phyloP scores from a whole-genome alignment of 2,888 invertebrate species.

The Rotaria magnacalcarata region DNA sequence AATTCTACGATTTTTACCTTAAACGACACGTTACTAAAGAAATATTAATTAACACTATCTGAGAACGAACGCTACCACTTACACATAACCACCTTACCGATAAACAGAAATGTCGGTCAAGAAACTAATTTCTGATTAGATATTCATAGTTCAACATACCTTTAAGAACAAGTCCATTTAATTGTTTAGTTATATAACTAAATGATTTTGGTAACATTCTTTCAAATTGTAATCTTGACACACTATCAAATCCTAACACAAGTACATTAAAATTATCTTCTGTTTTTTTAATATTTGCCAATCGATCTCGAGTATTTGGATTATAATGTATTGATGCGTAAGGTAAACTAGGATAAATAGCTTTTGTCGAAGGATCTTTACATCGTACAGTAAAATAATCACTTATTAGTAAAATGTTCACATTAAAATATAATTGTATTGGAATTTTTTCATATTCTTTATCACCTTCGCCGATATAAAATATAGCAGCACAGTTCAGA shows the following conservation, averaged over 20 bases:
- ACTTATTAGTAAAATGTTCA: not conserved
- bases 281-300: not conserved
- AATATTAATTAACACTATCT: no score
- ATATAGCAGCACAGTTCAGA: not conserved
- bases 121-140: no score
- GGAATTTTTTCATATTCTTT: not conserved
- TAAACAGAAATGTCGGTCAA: no score
- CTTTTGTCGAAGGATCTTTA: not conserved
- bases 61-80: no score
- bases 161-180: not conserved
- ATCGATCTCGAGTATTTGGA: not conserved
- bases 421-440: not conserved
- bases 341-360: not conserved
- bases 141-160: not conserved
- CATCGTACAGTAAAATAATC: not conserved
- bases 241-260: not conserved
- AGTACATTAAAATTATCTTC: slow-evolving; percentile 14
- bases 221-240: slow-evolving; percentile 15
- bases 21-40: no score
- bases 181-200: not conserved
- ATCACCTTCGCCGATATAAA: slow-evolving; percentile 18
- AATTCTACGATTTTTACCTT: no score
- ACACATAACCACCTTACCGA: no score
- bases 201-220: not conserved
- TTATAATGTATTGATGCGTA: not conserved